A percentile compares a stretch with the other conserved stretches of the same genome.
Conservation (phyloP, 2,797 vertebrate species). For the Poecilia gillii region DNA sequence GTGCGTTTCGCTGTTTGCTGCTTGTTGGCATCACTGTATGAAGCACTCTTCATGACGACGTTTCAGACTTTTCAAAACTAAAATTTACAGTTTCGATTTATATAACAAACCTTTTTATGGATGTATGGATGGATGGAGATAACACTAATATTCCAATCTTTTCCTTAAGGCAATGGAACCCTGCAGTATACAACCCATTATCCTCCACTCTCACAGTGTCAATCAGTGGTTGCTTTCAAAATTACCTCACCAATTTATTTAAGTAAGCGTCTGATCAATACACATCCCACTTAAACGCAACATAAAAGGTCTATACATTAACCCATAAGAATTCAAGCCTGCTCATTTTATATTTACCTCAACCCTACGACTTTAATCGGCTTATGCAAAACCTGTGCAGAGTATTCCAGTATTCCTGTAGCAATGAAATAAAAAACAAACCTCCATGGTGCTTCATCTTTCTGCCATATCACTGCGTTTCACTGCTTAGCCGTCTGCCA, state of each 20-base stretch:
- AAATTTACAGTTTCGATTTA: background rate
- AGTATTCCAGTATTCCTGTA: slow-evolving; percentile 26
- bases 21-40: no score
- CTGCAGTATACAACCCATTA: slow-evolving; percentile 1
- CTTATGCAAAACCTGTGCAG: slow-evolving; percentile 17
- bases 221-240: slow-evolving; percentile 62
- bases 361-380: slow-evolving; percentile 66
- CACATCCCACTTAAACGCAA: slow-evolving; percentile 60
- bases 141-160: background rate
- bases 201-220: slow-evolving; percentile 33
- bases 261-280: slow-evolving; percentile 82
- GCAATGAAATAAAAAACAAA: slow-evolving; percentile 10
- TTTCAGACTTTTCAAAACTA: background rate
- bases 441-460: slow-evolving; percentile 17
- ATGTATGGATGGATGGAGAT: no score
- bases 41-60: no score
- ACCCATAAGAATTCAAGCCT: slow-evolving; percentile 54
- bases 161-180: background rate
- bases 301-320: slow-evolving; percentile 71
- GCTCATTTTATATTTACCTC: slow-evolving; percentile 62
- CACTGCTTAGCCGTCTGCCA: slow-evolving; percentile 21
- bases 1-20: no score
- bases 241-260: slow-evolving; percentile 77
- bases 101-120: background rate
- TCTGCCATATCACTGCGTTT: slow-evolving; percentile 24